These are phyloP conservation scores for Gymnopithys bicolor DNA, from an alignment of 2,797 vertebrate species.

Conservation along the genomic window DNA sequence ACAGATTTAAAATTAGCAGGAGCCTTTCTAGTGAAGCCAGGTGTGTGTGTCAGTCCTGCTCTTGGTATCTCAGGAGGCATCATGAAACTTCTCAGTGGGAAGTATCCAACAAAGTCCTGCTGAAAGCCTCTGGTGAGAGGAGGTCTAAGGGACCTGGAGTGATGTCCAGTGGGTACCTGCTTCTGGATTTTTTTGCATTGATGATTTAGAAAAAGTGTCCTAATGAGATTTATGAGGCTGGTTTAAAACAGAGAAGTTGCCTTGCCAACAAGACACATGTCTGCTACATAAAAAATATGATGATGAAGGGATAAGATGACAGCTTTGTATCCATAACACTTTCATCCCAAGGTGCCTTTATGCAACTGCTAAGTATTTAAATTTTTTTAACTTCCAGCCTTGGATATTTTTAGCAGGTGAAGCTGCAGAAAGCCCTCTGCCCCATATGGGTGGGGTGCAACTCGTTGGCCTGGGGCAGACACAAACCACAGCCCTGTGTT, in stretches of 20 bases:
- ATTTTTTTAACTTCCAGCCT: slow-evolving; percentile 15
- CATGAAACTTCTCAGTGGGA: accelerated
- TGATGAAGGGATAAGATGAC: slow-evolving; percentile 65
- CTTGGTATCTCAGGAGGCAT: neutral
- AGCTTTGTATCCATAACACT: slow-evolving; percentile 61
- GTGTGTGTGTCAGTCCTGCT: neutral
- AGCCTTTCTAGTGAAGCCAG: neutral
- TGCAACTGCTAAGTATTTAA: slow-evolving; percentile 69
- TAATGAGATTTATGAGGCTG: slow-evolving; percentile 54
- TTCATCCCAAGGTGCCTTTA: slow-evolving; percentile 75
- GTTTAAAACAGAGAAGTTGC: slow-evolving; percentile 66
- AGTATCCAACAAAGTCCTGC: neutral
- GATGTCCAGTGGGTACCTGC: neutral
- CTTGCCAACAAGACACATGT: slow-evolving; percentile 71
- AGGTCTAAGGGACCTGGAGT: neutral
- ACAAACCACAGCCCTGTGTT: neutral
- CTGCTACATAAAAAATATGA: slow-evolving; percentile 64
- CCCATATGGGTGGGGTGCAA: neutral
- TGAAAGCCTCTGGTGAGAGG: neutral
- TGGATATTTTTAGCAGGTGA: slow-evolving; percentile 8
- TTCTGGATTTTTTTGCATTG: neutral
- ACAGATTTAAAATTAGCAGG: neutral
- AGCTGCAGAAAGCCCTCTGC: neutral
- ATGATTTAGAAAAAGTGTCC: slow-evolving; percentile 24
- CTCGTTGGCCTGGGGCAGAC: accelerated